Evolutionary conservation across 1,140 invertebrate species (phyloP), one percentile per base, ranked within the genome.

Genomic region (Periplaneta americana): DNA sequence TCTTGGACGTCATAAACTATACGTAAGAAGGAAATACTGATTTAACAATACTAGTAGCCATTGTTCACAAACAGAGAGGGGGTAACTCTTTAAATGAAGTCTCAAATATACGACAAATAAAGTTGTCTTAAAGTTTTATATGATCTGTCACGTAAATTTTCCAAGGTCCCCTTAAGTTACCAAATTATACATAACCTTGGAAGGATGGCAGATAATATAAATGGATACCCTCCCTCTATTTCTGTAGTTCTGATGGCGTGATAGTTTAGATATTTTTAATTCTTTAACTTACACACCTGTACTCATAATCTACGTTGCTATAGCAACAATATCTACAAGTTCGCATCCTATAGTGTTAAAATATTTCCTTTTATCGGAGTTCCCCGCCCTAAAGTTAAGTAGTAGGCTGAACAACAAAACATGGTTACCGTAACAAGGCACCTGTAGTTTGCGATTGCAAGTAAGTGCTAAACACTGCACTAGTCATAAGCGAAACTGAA

Each of bases 391-490:
- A 6, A 66, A 66, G 48, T n/a, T 66, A 28, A 66, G n/a, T 66
- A 66, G 48, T 66, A 48, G 48, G 22, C 48, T 66, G 48, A n/a
- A 28, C 6, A n/a, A 66, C 28, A 66, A 66, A 66, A 77, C 5
- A 77, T 77, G 75, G 75, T 77, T 77, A 77, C 75, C 75, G 31
- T 22, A 36, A 77, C 31, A 77, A 28, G 75, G 35, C 35, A 34
- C 75, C 75, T 77, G 75, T 33, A 77, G 35, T 77, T 77, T 66
- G 48, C 48, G 28, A 66, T 9, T 28, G 48, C 33, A 77, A 77
- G 31, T 18, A 77, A 34, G 75, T 77, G 75, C 75, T 77, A 34
- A 77, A 34, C 35, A 77, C 22, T 77, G 75, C 75, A 77, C 75
- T 77, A 77, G 75, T 77, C 75, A 77, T 76, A 34, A 33, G 75